Evolutionary conservation across 2,888 invertebrate species (phyloP).

Genomic region (Platycnemis pennipes): DNA sequence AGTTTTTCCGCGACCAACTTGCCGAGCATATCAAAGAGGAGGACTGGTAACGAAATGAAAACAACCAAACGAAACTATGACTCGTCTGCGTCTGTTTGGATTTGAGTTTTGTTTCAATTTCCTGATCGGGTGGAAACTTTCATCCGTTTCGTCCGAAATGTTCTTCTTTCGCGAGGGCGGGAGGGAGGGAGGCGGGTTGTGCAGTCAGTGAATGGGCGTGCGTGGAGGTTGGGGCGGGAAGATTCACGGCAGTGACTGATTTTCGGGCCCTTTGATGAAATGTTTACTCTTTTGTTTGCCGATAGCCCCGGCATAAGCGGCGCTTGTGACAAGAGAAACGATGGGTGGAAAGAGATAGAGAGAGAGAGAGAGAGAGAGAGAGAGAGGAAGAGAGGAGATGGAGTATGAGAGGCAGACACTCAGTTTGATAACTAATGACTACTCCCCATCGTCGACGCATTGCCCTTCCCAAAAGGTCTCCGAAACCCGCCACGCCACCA

Average conservation of each 20-base stretch:
- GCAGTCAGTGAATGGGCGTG: not conserved
- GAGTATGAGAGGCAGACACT: not conserved
- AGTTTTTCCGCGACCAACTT: not conserved
- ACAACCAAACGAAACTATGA: constrained; percentile 22
- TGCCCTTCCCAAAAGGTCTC: not conserved
- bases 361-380: not conserved
- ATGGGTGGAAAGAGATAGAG: not conserved
- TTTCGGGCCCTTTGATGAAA: constrained; percentile 58
- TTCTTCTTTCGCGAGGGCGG: not conserved
- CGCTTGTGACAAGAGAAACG: constrained; percentile 41
- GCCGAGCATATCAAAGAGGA: constrained; percentile 4
- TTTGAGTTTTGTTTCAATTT: constrained; percentile 19
- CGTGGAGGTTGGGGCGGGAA: not conserved
- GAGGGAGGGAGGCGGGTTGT: not conserved
- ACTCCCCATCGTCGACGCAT: not conserved
- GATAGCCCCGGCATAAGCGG: constrained; percentile 57
- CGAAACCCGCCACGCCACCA: not conserved
- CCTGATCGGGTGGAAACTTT: constrained; percentile 41
- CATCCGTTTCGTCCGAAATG: constrained; percentile 46
- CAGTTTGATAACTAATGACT: constrained; percentile 39
- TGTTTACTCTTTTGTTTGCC: constrained; percentile 57
- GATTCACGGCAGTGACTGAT: constrained; percentile 39
- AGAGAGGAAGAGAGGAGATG: not conserved
- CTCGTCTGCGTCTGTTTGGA: not conserved
- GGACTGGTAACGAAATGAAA: constrained; percentile 27